These are phyloP conservation scores for Pleuronectes platessa DNA, from an alignment of 2,113 vertebrate genomes.

Conservation along the genomic window DNA sequence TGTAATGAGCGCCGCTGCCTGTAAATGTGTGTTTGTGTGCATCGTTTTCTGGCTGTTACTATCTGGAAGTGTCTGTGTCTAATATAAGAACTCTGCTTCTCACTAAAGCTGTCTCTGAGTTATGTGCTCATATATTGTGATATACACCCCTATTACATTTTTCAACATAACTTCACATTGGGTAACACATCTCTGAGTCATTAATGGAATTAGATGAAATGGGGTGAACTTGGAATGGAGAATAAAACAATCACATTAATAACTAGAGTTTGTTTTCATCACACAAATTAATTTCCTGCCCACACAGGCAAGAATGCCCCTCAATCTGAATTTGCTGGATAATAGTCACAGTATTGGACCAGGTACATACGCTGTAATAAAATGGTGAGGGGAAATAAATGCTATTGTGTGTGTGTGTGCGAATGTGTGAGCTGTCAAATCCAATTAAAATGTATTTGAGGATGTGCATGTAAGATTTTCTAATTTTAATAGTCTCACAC, in stretches of 20 bases:
- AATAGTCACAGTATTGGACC: conserved; percentile 42
- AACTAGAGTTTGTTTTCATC: conserved; percentile 68
- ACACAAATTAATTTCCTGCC: conserved; percentile 59
- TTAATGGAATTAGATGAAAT: conserved; percentile 67
- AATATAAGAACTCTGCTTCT: conserved; percentile 35
- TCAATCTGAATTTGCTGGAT: conserved; percentile 54
- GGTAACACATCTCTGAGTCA: conserved; percentile 56
- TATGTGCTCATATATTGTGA: conserved; percentile 68
- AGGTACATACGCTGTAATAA: conserved; percentile 32
- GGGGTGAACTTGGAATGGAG: conserved; percentile 29
- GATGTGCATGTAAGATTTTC: not conserved
- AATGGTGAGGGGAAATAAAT: conserved; percentile 9
- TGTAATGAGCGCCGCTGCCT: conserved; percentile 28
- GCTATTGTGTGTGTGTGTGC: not conserved
- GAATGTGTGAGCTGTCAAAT: conserved; percentile 3
- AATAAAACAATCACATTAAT: conserved; percentile 70
- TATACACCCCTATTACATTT: conserved; percentile 49
- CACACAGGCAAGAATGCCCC: conserved; percentile 29
- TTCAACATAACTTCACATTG: conserved; percentile 60
- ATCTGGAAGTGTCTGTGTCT: conserved; percentile 14
- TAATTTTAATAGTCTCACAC: not conserved
- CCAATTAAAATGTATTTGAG: not conserved
- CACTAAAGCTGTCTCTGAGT: conserved; percentile 52
- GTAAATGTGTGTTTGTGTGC: not conserved
- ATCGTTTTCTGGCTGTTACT: not conserved